A percentile compares a stretch with the other conserved stretches of the same genome.
These are phyloP conservation scores for Burhinus oedicnemus DNA, from an alignment of 2,113 vertebrate species.

Conservation along the genomic window DNA sequence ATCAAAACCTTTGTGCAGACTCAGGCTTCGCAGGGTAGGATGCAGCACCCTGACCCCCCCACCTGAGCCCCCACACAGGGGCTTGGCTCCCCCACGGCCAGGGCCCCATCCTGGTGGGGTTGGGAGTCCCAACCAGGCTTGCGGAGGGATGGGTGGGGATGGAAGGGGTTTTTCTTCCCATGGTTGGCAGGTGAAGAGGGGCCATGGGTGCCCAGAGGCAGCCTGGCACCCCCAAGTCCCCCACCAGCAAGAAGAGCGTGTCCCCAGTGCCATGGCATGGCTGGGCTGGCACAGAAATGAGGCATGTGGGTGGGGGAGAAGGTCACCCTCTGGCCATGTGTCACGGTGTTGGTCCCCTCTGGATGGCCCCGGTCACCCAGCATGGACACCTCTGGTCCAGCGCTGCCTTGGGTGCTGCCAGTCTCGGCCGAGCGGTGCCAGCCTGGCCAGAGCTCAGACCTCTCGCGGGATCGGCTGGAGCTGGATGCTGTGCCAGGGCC, in stretches of 20 bases:
- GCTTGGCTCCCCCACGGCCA: background rate
- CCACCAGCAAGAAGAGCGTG: background rate
- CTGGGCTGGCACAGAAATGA: background rate
- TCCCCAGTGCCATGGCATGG: background rate
- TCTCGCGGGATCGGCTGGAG: background rate
- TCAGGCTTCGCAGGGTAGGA: conserved; percentile 90
- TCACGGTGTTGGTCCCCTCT: background rate
- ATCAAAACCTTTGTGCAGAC: conserved; percentile 98
- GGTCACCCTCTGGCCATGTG: background rate
- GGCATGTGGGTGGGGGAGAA: background rate
- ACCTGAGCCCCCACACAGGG: fast-evolving
- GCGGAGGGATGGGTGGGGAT: background rate
- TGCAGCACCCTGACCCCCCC: background rate
- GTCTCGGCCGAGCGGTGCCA: fast-evolving
- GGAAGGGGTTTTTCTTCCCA: background rate
- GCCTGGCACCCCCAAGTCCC: background rate
- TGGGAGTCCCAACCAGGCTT: background rate
- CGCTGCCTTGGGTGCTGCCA: background rate
- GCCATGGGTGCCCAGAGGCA: background rate
- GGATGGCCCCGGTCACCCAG: background rate
- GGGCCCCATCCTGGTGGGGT: background rate
- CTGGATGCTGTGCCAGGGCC: background rate
- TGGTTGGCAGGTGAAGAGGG: background rate
- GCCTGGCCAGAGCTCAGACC: background rate
- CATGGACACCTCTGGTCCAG: background rate